These are phyloP conservation scores for Stenoptilia bipunctidactyla DNA, from an alignment of 2,888 invertebrate genomes.

Conservation along the genomic window DNA sequence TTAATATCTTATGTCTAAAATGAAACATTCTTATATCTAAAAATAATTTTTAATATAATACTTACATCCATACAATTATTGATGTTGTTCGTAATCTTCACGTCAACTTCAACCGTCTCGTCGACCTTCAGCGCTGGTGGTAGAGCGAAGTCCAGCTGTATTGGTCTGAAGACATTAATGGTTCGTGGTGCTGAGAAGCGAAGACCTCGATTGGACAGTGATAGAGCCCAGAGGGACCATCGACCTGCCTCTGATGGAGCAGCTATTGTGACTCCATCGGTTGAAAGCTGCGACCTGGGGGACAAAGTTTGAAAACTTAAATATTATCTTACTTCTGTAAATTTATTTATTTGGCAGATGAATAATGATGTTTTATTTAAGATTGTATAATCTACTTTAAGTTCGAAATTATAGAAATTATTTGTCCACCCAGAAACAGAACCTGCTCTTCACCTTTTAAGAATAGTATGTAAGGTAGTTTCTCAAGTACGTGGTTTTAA, in stretches of 20 bases:
- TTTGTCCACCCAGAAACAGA: no score
- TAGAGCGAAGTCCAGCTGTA: constrained; percentile 73
- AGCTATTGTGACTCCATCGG: constrained; percentile 69
- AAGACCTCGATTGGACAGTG: constrained; percentile 62
- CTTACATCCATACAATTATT: constrained; percentile 79
- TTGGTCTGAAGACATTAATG: constrained; percentile 73
- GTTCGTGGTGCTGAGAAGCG: constrained; percentile 72
- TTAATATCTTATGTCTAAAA: no score
- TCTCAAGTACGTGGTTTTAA: no score
- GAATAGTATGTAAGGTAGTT: no score
- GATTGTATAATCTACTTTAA: no score
- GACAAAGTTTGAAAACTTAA: no score
- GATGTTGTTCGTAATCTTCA: constrained; percentile 76
- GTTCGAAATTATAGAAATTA: no score
- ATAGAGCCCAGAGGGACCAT: constrained; percentile 75
- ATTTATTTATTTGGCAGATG: no score
- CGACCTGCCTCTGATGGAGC: constrained; percentile 75
- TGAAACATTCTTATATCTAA: no score
- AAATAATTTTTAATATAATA: constrained; percentile 18
- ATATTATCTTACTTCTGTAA: no score
- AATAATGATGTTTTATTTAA: no score
- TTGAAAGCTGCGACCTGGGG: constrained; percentile 67
- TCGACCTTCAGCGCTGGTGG: constrained; percentile 73
- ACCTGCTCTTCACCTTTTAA: no score
- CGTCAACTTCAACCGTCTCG: constrained; percentile 76